Conservation (phyloP, 2,113 vertebrate genomes). For the Albula goreensis region DNA sequence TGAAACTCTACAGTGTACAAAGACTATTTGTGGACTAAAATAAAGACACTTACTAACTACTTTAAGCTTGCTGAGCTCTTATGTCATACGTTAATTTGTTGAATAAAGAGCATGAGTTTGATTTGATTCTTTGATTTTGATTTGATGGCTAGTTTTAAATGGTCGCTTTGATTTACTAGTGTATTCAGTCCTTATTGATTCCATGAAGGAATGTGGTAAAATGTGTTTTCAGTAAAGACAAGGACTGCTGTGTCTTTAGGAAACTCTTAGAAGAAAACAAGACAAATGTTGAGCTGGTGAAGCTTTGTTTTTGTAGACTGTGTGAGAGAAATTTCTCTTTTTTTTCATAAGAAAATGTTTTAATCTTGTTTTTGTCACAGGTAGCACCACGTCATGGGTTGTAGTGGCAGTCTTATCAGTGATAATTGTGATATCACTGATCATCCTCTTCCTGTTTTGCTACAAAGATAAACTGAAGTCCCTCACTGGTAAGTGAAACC, state of each 20-base stretch:
- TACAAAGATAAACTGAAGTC: conserved; percentile 14
- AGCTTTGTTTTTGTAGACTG: background rate
- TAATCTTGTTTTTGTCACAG: background rate
- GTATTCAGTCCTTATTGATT: background rate
- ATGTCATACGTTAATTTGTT: background rate
- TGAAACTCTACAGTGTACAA: background rate
- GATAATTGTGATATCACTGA: background rate
- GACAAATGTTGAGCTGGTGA: background rate
- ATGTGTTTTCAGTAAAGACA: background rate
- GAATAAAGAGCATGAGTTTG: background rate
- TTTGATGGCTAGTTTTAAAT: background rate
- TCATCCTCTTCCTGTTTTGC: conserved; percentile 6
- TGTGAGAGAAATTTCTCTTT: background rate
- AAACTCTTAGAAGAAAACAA: too few species aligned
- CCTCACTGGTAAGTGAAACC: conserved; percentile 13
- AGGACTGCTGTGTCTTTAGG: background rate
- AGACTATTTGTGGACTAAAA: background rate
- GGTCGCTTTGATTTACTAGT: background rate
- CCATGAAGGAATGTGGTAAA: background rate
- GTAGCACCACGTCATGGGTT: background rate
- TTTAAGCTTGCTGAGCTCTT: too few species aligned
- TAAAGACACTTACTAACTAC: too few species aligned
- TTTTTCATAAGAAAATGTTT: background rate
- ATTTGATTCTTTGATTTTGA: background rate
- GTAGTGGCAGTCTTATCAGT: background rate